Percentiles rank a stretch among this genome's conserved stretches.
Conservation (phyloP, 1,140 invertebrate genomes). For the Rhyacophila brunnea region DNA sequence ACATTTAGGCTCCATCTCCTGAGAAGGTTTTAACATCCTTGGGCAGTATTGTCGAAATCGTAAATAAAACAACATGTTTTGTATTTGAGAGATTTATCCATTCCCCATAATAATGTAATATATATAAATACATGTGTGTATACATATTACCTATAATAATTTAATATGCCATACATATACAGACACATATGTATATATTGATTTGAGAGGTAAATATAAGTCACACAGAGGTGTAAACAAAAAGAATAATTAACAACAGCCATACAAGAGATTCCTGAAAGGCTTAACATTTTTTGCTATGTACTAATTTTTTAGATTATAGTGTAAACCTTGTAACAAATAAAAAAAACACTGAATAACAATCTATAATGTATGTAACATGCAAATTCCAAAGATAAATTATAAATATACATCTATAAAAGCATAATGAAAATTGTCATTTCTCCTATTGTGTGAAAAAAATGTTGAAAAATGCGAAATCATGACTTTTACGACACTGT, state of each 20-base stretch:
- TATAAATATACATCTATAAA: neutral
- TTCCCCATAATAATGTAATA: conserved; percentile 2
- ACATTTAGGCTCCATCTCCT: too few species aligned
- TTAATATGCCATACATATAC: neutral
- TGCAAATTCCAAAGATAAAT: neutral
- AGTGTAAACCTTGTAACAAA: conserved; percentile 10
- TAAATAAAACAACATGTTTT: conserved; percentile 2
- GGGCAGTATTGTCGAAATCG: neutral
- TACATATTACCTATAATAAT: neutral
- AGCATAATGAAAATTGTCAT: neutral
- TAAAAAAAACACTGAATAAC: conserved; percentile 12
- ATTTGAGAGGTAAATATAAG: conserved; percentile 5
- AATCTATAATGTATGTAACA: conserved; percentile 1
- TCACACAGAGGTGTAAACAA: conserved; percentile 2
- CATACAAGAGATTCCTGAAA: neutral
- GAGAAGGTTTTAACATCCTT: too few species aligned
- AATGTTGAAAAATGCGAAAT: neutral
- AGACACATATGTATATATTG: neutral
- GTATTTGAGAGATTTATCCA: conserved; percentile 1
- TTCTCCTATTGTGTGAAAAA: neutral
- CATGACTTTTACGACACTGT: neutral
- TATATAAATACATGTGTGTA: neutral
- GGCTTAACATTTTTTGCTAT: conserved; percentile 8
- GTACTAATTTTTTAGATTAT: conserved; percentile 1
- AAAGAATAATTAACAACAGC: neutral